Evolutionary conservation across 2,797 vertebrate species (phyloP), one percentile per base, ranked within the genome.

Genomic region (Esox lucius): DNA sequence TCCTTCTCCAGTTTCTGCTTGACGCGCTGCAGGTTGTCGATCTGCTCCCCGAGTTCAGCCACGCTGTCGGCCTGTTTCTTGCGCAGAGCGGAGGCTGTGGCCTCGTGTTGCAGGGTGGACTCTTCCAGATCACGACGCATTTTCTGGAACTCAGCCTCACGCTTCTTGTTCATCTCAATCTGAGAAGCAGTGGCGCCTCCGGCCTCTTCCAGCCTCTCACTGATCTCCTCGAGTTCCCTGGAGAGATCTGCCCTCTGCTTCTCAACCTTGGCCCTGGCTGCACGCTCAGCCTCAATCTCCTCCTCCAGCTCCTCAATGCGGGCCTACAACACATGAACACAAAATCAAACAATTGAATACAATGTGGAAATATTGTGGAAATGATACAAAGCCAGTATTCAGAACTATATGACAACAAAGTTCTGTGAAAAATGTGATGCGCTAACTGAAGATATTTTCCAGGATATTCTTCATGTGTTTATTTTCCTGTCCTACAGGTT

Each of bases 21-120:
- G n/a, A n/a, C n/a, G n/a, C n/a, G n/a, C n/a, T n/a, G n/a, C n/a
- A n/a, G n/a, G n/a, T n/a, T n/a, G n/a, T n/a, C n/a, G n/a, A n/a
- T n/a, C 86, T 95, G 94, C 79, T 95, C 94, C 77, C 93, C n/a
- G n/a, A n/a, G n/a, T n/a, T n/a, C n/a, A n/a, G n/a, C n/a, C n/a
- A n/a, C n/a, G n/a, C n/a, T n/a, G 70, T 95, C 94, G 0, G 90
- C 91, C 0, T 95, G 94, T 90, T 95, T 95, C 87, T 95, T 95
- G 5, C 92, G 62, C 4, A 95, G 88, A 1, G 94, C 39, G 0
- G 93, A 89, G 0, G 87, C 76, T 0, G 86, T 95, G 76, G 94
- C 93, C 76, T 95, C 95, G 0, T 95, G 93, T 87, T 95, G 94
- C 70, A 95, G 86, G 1, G 93, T 95, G 82, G 95, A 82, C 87